Evolutionary conservation across 2,888 invertebrate species (phyloP).

Genomic region (Pyrgus malvae): DNA sequence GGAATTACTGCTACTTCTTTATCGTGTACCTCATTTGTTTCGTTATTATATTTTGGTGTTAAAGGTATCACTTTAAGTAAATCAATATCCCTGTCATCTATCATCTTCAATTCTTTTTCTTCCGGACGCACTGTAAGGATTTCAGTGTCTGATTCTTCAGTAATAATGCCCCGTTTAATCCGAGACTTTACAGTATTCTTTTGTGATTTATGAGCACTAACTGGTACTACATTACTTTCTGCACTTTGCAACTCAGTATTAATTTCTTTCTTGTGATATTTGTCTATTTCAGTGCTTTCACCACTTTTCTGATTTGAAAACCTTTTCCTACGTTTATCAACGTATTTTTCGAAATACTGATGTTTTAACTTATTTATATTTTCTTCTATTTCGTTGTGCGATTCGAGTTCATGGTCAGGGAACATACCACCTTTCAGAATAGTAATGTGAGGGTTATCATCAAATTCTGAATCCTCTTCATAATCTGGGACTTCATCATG

Average conservation of each 20-base stretch:
- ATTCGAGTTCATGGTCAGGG: conserved; percentile 47
- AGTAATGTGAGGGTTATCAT: conserved; percentile 59
- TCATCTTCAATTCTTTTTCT: conserved; percentile 38
- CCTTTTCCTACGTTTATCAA: conserved; percentile 69
- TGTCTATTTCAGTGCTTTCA: conserved; percentile 31
- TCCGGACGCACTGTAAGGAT: conserved; percentile 49
- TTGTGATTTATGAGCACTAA: conserved; percentile 42
- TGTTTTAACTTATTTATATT: conserved; percentile 70
- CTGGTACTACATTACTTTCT: conserved; percentile 43
- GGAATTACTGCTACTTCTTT: conserved; percentile 64
- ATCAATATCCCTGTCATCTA: conserved; percentile 51
- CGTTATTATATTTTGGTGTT: conserved; percentile 37
- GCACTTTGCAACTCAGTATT: conserved; percentile 53
- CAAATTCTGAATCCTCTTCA: conserved; percentile 52
- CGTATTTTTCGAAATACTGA: conserved; percentile 70
- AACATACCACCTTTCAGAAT: conserved; percentile 72
- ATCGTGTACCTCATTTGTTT: conserved; percentile 36
- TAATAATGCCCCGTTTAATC: conserved; percentile 52
- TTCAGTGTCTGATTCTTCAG: conserved; percentile 54
- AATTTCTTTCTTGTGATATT: conserved; percentile 46
- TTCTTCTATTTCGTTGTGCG: conserved; percentile 44
- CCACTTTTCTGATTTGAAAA: conserved; percentile 54
- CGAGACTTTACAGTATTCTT: conserved; percentile 42
- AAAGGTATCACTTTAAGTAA: conserved; percentile 67
- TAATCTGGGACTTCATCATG: conserved; percentile 59